phyloP scores from a whole-genome alignment of 1,140 invertebrate species.

The Ceratitis capitata region DNA sequence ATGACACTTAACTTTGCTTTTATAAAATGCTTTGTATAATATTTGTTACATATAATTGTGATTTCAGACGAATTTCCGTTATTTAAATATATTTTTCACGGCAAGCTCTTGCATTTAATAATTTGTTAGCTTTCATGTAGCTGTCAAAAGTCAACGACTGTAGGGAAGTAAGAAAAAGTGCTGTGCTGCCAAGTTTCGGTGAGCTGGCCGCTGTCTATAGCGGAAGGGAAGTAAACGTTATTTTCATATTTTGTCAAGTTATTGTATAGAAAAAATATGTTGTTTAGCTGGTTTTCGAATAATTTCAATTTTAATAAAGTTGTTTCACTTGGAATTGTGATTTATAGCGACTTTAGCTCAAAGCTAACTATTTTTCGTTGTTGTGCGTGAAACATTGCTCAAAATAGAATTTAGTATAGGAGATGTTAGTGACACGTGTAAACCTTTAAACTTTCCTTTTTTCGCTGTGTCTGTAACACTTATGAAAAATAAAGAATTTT shows the following conservation, averaged over 20 bases:
- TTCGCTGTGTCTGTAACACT: not conserved
- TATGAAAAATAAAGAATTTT: not conserved
- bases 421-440: not conserved
- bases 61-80: not conserved
- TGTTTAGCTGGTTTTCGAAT: not conserved
- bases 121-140: not conserved
- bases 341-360: not conserved
- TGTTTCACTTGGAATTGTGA: not conserved
- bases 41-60: not conserved
- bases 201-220: not conserved
- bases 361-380: too few relatives aligned
- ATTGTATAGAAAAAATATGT: too few relatives aligned
- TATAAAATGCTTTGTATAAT: not conserved
- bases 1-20: not conserved
- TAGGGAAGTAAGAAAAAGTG: not conserved
- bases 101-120: not conserved
- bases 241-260: too few relatives aligned
- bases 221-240: not conserved
- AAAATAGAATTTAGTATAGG: not conserved
- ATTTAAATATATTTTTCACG: not conserved
- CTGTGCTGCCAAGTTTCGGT: not conserved
- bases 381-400: not conserved
- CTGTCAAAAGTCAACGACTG: not conserved
- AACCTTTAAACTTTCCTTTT: not conserved
- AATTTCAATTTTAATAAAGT: not conserved